Evolutionary conservation across 2,113 vertebrate species (phyloP).

Genomic region (Proteles cristata): DNA sequence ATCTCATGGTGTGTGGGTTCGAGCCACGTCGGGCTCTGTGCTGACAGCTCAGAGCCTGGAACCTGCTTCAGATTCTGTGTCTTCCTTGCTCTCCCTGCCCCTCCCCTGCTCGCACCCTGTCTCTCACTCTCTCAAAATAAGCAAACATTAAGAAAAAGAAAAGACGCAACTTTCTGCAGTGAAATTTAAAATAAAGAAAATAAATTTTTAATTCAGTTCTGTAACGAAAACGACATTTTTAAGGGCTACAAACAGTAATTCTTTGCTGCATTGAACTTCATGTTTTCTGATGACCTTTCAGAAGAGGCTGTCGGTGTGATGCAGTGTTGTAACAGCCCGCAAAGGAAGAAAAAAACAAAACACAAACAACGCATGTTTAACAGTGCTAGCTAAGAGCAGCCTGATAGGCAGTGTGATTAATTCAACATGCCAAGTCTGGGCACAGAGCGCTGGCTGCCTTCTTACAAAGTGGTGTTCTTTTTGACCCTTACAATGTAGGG

Average conservation of each 20-base stretch:
- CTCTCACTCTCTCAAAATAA: no score
- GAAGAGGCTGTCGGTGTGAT: background rate
- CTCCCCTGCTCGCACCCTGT: no score
- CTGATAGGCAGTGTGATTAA: slow-evolving; percentile 5
- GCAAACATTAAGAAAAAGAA: no score
- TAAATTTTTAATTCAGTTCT: background rate
- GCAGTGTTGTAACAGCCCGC: background rate
- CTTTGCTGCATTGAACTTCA: background rate
- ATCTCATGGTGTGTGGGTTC: no score
- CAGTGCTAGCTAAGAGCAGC: background rate
- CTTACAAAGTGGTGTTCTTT: background rate
- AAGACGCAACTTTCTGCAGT: background rate
- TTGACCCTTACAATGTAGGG: background rate
- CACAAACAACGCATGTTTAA: background rate
- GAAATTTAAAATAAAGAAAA: slow-evolving; percentile 7
- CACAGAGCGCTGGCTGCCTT: background rate
- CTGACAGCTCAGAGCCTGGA: no score
- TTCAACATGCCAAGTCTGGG: background rate
- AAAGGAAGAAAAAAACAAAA: background rate
- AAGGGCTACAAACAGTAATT: background rate
- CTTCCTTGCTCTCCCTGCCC: no score
- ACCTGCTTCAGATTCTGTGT: no score
- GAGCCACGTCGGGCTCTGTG: no score
- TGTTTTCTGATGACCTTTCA: slow-evolving; percentile 32
- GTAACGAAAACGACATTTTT: background rate